These are phyloP conservation scores for Anthoscopus minutus DNA, from an alignment of 2,113 vertebrate genomes.

Conservation along the genomic window DNA sequence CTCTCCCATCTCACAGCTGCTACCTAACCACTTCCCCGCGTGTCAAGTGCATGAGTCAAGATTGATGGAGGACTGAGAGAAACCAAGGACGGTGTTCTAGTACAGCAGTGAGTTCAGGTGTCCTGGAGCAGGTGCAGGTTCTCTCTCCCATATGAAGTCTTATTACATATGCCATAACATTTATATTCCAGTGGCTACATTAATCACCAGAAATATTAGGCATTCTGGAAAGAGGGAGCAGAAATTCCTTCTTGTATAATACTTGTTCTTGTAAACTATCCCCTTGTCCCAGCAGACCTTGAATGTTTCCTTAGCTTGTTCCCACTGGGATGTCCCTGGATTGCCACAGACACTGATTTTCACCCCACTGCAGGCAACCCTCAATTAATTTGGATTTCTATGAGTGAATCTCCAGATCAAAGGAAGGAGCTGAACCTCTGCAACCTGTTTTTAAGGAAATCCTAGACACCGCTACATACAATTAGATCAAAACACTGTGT, in stretches of 20 bases:
- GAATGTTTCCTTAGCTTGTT: not conserved
- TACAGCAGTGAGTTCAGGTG: not conserved
- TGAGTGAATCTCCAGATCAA: not conserved
- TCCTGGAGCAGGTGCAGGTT: accelerated
- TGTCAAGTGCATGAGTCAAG: accelerated
- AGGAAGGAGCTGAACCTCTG: not conserved
- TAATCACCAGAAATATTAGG: not conserved
- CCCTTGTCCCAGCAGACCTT: not conserved
- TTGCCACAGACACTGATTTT: not conserved
- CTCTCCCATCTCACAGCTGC: not conserved
- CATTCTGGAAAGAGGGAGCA: not conserved
- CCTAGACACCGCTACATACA: not conserved
- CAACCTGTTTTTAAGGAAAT: not conserved
- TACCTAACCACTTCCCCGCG: not conserved
- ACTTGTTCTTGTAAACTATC: not conserved
- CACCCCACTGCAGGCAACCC: not conserved
- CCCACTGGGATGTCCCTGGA: too few species aligned
- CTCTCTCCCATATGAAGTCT: not conserved
- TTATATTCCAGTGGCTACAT: not conserved
- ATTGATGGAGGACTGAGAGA: not conserved
- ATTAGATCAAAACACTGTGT: not conserved
- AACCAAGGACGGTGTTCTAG: accelerated
- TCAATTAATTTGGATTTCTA: not conserved
- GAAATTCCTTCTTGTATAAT: not conserved
- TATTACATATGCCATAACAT: not conserved